Evolutionary conservation across 2,113 vertebrate species (phyloP), one percentile per base, ranked within the genome.

Genomic region (Atlantisia rogersi): DNA sequence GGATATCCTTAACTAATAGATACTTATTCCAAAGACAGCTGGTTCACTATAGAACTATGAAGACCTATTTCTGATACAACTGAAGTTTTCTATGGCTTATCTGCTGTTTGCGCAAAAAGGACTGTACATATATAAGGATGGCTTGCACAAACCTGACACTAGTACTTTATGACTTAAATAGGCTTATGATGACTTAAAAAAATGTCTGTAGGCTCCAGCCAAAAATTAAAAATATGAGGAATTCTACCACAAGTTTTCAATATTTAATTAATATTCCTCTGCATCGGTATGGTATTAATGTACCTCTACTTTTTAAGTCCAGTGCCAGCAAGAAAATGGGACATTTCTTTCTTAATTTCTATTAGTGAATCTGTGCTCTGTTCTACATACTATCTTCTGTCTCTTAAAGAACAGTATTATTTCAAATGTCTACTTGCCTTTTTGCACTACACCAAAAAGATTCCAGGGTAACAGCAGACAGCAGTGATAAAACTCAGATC

Each of bases 81-180:
- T 42, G 18, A 62, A 69, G 15, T 44, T 88, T 39, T 52, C 20
- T 48, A 13, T 53, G 64, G 26, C 11, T 92, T 69, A 62, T 77
- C 52, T 56, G 22, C 40, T 65, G 24, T 37, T 31, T 74, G 39
- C 6, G 2, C 84, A 29, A 55, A 92, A 92, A 88, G 28, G 11
- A 32, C 46, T 77, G 21, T 42, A 65, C 3, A 2, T n/a, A 32
- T 0, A 6, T 0, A 2, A 48, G 28, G n/a, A 35, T 53, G 18
- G 6, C 4, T 44, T 73, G 26, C 25, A 73, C 21, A 37, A 85
- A 79, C 42, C 28, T 68, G 10, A 73, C 19, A 35, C 25, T 68
- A 35, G 14, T 55, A 86, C 28, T 53, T 70, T 29, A 68, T n/a
- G 29, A 82, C 15, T 84, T 75, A 63, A 53, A 62, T n/a, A 64